Percentiles rank a stretch among this genome's conserved stretches.
phyloP scores from a whole-genome alignment of 2,888 invertebrate species.

The Rhamnusium bicolor region DNA sequence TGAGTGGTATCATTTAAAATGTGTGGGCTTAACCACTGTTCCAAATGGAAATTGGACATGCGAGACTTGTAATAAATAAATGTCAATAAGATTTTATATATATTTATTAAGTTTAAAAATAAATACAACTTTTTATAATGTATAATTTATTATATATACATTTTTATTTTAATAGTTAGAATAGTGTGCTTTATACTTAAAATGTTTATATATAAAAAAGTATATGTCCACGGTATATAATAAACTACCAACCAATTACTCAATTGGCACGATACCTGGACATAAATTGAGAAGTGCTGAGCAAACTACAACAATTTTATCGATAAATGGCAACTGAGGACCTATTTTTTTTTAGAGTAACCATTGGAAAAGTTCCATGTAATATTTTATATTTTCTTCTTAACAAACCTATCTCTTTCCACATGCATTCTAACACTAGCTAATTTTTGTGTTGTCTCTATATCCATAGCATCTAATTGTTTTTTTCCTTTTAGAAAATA shows the following conservation, averaged over 20 bases:
- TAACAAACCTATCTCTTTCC: constrained; percentile 19
- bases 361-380: constrained; percentile 5
- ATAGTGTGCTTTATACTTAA: too few relatives aligned
- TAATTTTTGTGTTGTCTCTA: constrained; percentile 18
- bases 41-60: background rate
- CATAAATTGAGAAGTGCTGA: background rate
- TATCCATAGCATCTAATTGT: constrained; percentile 9
- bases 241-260: background rate
- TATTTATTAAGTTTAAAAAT: background rate
- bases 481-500: constrained; percentile 33
- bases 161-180: too few relatives aligned
- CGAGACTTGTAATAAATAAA: background rate
- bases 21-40: background rate
- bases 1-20: background rate
- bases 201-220: too few relatives aligned
- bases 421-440: constrained; percentile 30
- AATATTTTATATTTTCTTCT: constrained; percentile 20
- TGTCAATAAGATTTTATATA: background rate
- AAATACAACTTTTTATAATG: too few relatives aligned
- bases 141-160: too few relatives aligned
- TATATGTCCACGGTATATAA: too few relatives aligned
- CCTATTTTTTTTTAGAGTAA: background rate
- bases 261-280: background rate
- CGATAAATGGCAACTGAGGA: background rate
- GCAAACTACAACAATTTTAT: constrained; percentile 24